Evolutionary conservation across 2,797 vertebrate species (phyloP).

Genomic region (Pangasius sanitwongsei): DNA sequence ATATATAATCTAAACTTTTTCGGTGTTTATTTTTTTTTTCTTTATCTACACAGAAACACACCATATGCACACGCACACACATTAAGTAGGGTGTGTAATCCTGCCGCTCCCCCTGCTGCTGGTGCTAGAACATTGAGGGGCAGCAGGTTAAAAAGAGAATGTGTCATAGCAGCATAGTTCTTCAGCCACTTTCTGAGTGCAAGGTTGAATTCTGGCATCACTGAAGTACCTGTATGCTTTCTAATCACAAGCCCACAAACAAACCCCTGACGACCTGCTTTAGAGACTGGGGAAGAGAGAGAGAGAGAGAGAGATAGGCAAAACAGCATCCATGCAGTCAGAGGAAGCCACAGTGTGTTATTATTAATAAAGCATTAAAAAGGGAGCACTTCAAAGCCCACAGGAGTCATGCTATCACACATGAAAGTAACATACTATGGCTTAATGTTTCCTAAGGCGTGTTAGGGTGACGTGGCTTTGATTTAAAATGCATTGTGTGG

Average conservation of each 20-base stretch:
- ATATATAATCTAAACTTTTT: background rate
- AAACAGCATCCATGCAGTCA: conserved; percentile 66
- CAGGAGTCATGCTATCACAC: conserved; percentile 79
- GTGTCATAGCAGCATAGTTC: conserved; percentile 31
- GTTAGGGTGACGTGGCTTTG: conserved; percentile 79
- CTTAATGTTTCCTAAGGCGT: conserved; percentile 83
- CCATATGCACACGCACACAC: conserved; percentile 41
- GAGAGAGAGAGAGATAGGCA: conserved; percentile 45
- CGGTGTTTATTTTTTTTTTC: background rate
- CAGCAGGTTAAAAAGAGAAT: conserved; percentile 27
- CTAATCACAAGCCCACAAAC: conserved; percentile 65
- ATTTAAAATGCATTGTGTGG: conserved; percentile 84
- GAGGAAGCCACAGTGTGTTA: conserved; percentile 69
- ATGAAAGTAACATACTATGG: conserved; percentile 82
- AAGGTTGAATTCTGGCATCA: conserved; percentile 65
- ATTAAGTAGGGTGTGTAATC: conserved; percentile 67
- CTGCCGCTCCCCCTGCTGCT: conserved; percentile 55
- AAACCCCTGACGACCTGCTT: conserved; percentile 65
- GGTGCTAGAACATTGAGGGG: conserved; percentile 29
- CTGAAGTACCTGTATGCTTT: conserved; percentile 65
- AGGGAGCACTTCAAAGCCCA: conserved; percentile 81
- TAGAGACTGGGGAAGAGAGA: conserved; percentile 59
- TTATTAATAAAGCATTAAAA: conserved; percentile 83
- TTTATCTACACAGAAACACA: conserved; percentile 20
- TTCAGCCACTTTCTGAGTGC: conserved; percentile 12